A percentile compares a stretch with the other conserved stretches of the same genome.
phyloP scores from a whole-genome alignment of 2,797 vertebrate genomes.

The Austrolebias charrua region DNA sequence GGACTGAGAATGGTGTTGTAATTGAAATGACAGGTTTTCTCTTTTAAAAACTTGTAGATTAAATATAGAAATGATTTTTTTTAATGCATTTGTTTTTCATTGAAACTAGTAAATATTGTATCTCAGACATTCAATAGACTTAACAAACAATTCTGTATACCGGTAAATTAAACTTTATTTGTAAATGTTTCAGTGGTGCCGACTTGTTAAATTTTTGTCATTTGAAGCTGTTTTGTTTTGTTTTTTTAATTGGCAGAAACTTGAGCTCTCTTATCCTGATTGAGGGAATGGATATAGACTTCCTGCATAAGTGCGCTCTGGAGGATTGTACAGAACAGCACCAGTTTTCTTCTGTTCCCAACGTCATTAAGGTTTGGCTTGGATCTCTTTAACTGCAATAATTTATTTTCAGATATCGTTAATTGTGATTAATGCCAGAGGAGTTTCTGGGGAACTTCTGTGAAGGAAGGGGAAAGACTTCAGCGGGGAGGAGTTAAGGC shows the following conservation, averaged over 20 bases:
- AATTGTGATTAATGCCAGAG: slow-evolving; percentile 67
- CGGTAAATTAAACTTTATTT: neutral
- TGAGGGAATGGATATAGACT: slow-evolving; percentile 97
- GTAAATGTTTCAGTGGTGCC: no score
- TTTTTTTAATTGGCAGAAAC: slow-evolving; percentile 78
- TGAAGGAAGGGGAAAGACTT: slow-evolving; percentile 94
- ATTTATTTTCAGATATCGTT: no score
- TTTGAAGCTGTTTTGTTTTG: no score
- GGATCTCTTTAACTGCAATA: neutral
- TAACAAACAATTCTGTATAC: neutral
- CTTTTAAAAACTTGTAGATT: no score
- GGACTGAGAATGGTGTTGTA: no score
- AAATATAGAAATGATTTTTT: no score
- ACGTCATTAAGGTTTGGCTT: slow-evolving; percentile 84
- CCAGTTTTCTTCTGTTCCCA: slow-evolving; percentile 83
- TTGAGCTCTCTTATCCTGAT: slow-evolving; percentile 93
- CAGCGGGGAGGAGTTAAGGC: slow-evolving; percentile 96
- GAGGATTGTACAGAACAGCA: slow-evolving; percentile 92
- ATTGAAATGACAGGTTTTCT: no score
- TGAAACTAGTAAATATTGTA: no score
- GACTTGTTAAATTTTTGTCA: no score
- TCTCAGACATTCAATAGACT: no score
- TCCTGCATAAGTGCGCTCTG: slow-evolving; percentile 91
- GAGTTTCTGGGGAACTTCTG: slow-evolving; percentile 97
- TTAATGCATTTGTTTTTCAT: no score